phyloP scores from a whole-genome alignment of 2,888 invertebrate genomes.

The Ichneumoninae sp. region DNA sequence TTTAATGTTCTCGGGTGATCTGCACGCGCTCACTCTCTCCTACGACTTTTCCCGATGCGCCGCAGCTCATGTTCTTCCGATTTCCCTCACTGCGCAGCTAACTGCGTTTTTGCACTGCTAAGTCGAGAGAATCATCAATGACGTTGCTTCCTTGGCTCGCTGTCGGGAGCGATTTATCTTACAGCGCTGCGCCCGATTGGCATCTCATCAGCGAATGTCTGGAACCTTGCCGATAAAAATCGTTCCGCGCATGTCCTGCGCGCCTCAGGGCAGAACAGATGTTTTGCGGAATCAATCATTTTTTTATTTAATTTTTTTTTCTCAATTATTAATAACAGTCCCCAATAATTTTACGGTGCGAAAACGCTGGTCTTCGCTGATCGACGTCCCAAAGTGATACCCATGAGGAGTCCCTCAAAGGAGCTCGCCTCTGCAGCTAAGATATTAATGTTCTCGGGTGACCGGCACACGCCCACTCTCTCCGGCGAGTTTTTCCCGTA shows the following conservation, averaged over 20 bases:
- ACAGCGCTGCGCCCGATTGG: not conserved
- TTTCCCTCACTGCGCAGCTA: not conserved
- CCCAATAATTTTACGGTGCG: not conserved
- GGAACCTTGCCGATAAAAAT: too few relatives aligned
- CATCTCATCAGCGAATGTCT: not conserved
- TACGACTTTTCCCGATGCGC: too few relatives aligned
- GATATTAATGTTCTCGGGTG: not conserved
- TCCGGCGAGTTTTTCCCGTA: not conserved
- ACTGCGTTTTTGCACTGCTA: not conserved
- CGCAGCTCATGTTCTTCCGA: not conserved
- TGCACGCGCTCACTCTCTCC: too few relatives aligned
- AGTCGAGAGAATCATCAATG: slow-evolving; percentile 3
- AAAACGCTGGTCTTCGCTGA: not conserved
- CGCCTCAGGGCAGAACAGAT: not conserved
- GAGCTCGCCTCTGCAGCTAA: not conserved
- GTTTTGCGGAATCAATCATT: not conserved
- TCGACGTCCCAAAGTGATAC: not conserved
- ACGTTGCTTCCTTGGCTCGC: not conserved
- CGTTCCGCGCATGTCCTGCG: too few relatives aligned
- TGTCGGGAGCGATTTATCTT: not conserved
- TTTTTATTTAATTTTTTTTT: not conserved
- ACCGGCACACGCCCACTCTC: not conserved
- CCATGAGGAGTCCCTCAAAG: not conserved
- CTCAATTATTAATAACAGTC: not conserved
- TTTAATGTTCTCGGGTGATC: too few relatives aligned